Conservation (phyloP, 2,888 invertebrate species). For the Gandaritis pyraliata region DNA sequence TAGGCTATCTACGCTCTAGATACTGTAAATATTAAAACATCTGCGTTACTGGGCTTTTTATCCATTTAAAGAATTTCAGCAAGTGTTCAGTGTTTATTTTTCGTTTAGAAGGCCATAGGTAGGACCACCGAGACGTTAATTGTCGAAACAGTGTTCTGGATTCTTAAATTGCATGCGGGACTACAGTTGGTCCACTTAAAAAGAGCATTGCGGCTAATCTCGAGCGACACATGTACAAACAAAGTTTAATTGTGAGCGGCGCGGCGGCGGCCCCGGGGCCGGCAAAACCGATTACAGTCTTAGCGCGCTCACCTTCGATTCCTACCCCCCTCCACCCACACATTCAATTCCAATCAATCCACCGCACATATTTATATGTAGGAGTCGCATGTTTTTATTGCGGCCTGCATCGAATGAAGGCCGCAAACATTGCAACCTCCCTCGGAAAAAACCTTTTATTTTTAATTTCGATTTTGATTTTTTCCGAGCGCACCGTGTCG, state of each 20-base stretch:
- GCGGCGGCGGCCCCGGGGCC: constrained; percentile 53
- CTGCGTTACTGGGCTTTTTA: background rate
- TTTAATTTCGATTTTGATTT: constrained; percentile 84
- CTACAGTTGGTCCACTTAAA: constrained; percentile 78
- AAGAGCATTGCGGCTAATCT: constrained; percentile 83
- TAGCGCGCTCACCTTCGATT: constrained; percentile 82
- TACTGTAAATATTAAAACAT: background rate
- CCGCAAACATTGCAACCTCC: constrained; percentile 82
- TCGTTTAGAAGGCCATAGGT: constrained; percentile 26
- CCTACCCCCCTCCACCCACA: constrained; percentile 66
- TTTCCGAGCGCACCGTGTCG: constrained; percentile 78
- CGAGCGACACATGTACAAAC: constrained; percentile 83
- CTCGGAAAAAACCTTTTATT: constrained; percentile 78
- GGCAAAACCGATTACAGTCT: constrained; percentile 84
- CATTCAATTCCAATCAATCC: constrained; percentile 84
- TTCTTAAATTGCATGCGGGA: constrained; percentile 80
- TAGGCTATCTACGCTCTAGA: background rate
- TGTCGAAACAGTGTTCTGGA: constrained; percentile 67
- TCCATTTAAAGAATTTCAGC: constrained; percentile 7
- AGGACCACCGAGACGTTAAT: constrained; percentile 49
- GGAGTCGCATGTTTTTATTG: constrained; percentile 81
- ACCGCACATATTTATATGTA: constrained; percentile 81
- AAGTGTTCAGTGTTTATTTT: constrained; percentile 4
- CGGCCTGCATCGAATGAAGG: constrained; percentile 81
- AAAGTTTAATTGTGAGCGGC: constrained; percentile 81